Evolutionary conservation across 2,113 vertebrate species (phyloP).

Genomic region (Neolamprologus sp.): DNA sequence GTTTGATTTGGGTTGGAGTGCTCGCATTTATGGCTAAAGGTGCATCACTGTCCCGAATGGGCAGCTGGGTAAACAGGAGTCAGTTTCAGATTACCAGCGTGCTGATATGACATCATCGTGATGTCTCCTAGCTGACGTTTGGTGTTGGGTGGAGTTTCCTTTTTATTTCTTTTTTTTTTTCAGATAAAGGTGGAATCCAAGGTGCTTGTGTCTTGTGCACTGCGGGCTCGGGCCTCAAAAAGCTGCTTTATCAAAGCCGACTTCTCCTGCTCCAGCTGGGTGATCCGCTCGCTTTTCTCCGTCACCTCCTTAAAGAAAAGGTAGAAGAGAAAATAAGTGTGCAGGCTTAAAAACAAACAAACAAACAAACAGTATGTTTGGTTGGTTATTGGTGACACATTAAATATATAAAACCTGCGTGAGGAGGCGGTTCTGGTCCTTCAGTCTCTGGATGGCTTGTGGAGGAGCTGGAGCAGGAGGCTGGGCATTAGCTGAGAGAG

Average conservation of each 20-base stretch:
- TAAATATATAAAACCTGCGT: slow-evolving; percentile 73
- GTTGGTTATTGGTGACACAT: neutral
- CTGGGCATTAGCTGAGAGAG: slow-evolving; percentile 25
- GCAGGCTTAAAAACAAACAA: neutral
- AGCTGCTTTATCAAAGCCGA: slow-evolving; percentile 93
- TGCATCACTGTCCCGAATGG: slow-evolving; percentile 16
- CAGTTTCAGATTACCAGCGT: neutral
- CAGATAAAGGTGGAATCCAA: slow-evolving; percentile 94
- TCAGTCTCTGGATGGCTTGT: slow-evolving; percentile 86
- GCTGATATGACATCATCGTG: neutral
- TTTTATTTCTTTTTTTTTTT: neutral
- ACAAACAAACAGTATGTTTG: neutral
- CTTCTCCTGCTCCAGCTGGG: slow-evolving; percentile 95
- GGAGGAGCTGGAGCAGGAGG: slow-evolving; percentile 60
- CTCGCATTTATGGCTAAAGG: slow-evolving; percentile 24
- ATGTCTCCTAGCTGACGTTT: neutral
- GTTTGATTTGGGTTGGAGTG: slow-evolving; percentile 10
- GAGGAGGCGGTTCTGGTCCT: slow-evolving; percentile 92
- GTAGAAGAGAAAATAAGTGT: neutral
- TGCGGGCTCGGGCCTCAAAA: slow-evolving; percentile 83
- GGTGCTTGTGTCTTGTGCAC: slow-evolving; percentile 73
- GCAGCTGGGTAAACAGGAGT: slow-evolving; percentile 26
- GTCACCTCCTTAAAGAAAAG: slow-evolving; percentile 82
- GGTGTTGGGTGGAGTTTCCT: neutral
- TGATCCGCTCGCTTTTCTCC: slow-evolving; percentile 85